Evolutionary conservation across 2,113 vertebrate species (phyloP), one percentile per base, ranked within the genome.

Genomic region (pig (Sus scrofa)): DNA sequence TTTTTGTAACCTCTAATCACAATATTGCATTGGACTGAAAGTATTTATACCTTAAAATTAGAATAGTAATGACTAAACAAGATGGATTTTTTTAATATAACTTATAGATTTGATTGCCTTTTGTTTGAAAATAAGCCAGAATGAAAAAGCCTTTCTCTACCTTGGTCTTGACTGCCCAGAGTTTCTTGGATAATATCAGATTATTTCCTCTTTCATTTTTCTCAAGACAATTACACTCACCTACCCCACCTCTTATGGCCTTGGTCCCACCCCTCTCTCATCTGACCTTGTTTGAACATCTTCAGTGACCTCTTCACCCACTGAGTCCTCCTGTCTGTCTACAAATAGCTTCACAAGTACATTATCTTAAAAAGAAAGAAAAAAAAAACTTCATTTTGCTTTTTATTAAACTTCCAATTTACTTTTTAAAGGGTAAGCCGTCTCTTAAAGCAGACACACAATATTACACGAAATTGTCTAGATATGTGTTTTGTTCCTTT

Each of bases 91-190:
- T 86, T 74, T 81, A 24, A 19, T 27, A 65, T 3, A 34, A 52
- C 30, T 87, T 85, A 22, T 88, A 32, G 65, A 79, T 85, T n/a
- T 74, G 7, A 30, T 56, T 84, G 15, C 20, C 18, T 92, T 92
- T 63, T 92, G 60, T 79, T 50, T 89, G 58, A 94, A 92, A 97
- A 77, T 60, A 67, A 91, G 19, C 27, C 54, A 81, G 16, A 16
- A 88, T 56, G 30, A 81, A 94, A 75, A 92, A 92, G n/a, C 2
- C 24, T 84, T 83, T 77, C 39, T 60, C 54, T 65, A 27, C 13
- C 22, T 93, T 86, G 13, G 15, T 54, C 78, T 87, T 78, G 12
- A 83, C 65, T 50, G 32, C 52, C 56, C 56, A 85, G 15, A 52
- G 19, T 56, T 58, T 26, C 20, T 20, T 78, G 20, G 26, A 20